Percentiles rank a stretch among this genome's conserved stretches.
Conservation (phyloP, 2,888 invertebrate species). For the Apeira syringaria region DNA sequence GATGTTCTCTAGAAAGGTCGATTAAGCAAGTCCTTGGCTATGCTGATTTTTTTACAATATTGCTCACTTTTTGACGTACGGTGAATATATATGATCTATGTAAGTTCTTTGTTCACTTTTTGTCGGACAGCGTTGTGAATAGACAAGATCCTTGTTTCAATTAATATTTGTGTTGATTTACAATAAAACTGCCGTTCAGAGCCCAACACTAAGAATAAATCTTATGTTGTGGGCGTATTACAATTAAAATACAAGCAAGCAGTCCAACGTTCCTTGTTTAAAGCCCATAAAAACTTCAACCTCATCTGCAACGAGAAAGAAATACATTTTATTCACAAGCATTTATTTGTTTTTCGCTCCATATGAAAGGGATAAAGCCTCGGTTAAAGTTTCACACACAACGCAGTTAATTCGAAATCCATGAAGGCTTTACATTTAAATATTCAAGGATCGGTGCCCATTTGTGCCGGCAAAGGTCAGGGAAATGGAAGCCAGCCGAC, state of each 20-base stretch:
- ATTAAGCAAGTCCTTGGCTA: constrained; percentile 46
- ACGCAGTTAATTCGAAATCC: constrained; percentile 18
- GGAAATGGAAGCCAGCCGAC: background rate
- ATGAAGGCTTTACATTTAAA: constrained; percentile 22
- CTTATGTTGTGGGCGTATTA: no score
- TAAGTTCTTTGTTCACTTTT: no score
- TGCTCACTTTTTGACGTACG: no score
- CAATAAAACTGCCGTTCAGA: no score
- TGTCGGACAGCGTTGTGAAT: no score
- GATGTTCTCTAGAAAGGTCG: constrained; percentile 48
- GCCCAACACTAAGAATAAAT: no score
- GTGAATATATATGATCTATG: no score
- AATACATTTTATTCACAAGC: constrained; percentile 30
- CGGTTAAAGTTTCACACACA: constrained; percentile 22
- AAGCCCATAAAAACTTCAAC: background rate
- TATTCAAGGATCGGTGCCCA: constrained; percentile 21
- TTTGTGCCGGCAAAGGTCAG: constrained; percentile 17
- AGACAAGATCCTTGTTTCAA: no score
- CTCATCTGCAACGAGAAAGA: background rate
- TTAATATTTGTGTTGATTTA: no score
- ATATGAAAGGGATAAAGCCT: constrained; percentile 13
- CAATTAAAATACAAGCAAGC: no score
- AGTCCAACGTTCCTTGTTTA: no score
- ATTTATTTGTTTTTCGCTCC: constrained; percentile 28
- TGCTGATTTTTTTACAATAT: constrained; percentile 26